Evolutionary conservation across 2,113 vertebrate genomes (phyloP).

Genomic region (Pelobates fuscus): DNA sequence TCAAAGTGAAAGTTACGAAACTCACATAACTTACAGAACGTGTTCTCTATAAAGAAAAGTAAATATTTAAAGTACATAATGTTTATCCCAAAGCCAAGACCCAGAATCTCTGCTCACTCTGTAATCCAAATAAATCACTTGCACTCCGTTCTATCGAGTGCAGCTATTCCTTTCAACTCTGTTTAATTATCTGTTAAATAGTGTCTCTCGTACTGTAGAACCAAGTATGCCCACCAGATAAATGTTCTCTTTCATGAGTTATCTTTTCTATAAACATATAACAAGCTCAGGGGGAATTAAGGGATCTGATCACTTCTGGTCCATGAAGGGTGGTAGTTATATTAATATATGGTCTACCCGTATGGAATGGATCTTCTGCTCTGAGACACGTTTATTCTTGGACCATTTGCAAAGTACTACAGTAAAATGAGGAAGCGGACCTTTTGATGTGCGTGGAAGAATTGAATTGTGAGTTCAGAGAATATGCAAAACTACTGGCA

Average conservation of each 20-base stretch:
- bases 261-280: too few relatives aligned
- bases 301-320: too few relatives aligned
- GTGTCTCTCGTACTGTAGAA: neutral
- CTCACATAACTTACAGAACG: neutral
- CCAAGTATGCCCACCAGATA: neutral
- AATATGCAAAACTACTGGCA: too few relatives aligned
- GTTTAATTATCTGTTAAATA: conserved; percentile 1
- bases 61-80: neutral
- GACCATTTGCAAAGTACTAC: too few relatives aligned
- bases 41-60: neutral
- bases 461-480: too few relatives aligned
- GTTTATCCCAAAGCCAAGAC: neutral
- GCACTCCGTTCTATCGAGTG: neutral
- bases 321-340: too few relatives aligned
- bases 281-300: too few relatives aligned
- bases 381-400: too few relatives aligned
- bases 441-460: too few relatives aligned
- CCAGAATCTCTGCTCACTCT: neutral
- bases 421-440: too few relatives aligned
- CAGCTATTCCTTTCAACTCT: neutral
- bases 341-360: too few relatives aligned
- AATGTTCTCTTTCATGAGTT: neutral
- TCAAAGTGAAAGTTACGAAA: neutral
- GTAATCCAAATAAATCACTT: neutral
- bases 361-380: too few relatives aligned